A percentile compares a stretch with the other conserved stretches of the same genome.
Evolutionary conservation across 2,113 vertebrate genomes (phyloP).

Genomic region (Edolisoma coerulescens): DNA sequence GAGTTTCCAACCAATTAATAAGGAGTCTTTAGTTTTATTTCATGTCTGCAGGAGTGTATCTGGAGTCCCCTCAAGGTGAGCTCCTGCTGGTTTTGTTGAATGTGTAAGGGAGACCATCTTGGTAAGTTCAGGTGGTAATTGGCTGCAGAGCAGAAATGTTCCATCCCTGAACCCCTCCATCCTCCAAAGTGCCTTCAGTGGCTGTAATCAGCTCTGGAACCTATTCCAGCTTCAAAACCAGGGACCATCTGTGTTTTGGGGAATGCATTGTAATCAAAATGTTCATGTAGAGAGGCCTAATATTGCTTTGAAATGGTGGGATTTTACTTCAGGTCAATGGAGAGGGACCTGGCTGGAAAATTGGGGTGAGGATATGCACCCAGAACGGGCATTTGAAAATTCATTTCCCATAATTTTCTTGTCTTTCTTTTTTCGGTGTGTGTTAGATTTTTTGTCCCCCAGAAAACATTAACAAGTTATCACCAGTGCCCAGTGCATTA

Average conservation of each 20-base stretch:
- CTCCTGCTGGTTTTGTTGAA: slow-evolving; percentile 63
- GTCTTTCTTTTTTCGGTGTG: not conserved
- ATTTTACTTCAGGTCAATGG: not conserved
- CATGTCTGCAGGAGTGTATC: slow-evolving; percentile 27
- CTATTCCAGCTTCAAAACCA: not conserved
- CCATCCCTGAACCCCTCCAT: not conserved
- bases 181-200: not conserved
- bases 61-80: slow-evolving; percentile 47
- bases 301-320: not conserved
- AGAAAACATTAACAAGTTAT: not conserved
- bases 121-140: slow-evolving; percentile 49
- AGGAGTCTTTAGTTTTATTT: slow-evolving; percentile 64
- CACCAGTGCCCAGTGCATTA: not conserved
- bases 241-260: not conserved
- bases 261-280: not conserved
- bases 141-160: not conserved
- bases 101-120: not conserved
- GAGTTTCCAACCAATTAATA: slow-evolving; percentile 55
- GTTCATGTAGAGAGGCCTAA: not conserved
- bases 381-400: not conserved
- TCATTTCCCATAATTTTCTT: not conserved
- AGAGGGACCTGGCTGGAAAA: not conserved
- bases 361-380: not conserved
- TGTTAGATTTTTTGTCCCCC: not conserved
- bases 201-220: not conserved